Conservation (phyloP, 2,113 vertebrate species). For the Alexandromys fortis region DNA sequence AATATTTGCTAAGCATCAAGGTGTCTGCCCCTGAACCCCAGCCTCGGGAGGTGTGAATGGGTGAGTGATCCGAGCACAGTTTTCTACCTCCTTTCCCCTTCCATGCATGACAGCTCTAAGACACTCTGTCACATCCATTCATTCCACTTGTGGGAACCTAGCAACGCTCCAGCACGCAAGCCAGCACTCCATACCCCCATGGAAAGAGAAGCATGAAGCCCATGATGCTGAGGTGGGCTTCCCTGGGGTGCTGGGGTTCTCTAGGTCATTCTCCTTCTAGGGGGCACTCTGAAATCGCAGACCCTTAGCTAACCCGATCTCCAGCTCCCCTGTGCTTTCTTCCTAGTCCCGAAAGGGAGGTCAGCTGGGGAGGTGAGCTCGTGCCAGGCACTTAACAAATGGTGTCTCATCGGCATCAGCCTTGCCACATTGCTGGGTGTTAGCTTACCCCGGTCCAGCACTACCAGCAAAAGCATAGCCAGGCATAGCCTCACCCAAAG, state of each 20-base stretch:
- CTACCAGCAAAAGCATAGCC: conserved; percentile 53
- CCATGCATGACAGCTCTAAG: not conserved
- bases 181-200: not conserved
- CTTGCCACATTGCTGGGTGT: conserved; percentile 36
- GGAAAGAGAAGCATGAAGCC: not conserved
- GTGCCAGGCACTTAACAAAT: not conserved
- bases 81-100: not conserved
- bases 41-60: not conserved
- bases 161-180: not conserved
- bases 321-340: not conserved
- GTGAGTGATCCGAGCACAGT: not conserved
- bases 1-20: not conserved
- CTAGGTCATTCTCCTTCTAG: not conserved
- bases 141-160: not conserved
- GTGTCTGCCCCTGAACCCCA: not conserved
- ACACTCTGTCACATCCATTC: not conserved
- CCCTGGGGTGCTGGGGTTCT: not conserved
- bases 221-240: accelerated
- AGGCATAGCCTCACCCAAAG: conserved; percentile 3
- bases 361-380: not conserved
- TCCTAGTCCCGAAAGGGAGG: not conserved
- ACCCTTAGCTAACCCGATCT: not conserved
- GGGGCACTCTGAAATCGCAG: not conserved
- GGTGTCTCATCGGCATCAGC: conserved; percentile 45
- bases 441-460: conserved; percentile 50